phyloP scores from a whole-genome alignment of 2,113 vertebrate species.

The Syngnathus typhle region DNA sequence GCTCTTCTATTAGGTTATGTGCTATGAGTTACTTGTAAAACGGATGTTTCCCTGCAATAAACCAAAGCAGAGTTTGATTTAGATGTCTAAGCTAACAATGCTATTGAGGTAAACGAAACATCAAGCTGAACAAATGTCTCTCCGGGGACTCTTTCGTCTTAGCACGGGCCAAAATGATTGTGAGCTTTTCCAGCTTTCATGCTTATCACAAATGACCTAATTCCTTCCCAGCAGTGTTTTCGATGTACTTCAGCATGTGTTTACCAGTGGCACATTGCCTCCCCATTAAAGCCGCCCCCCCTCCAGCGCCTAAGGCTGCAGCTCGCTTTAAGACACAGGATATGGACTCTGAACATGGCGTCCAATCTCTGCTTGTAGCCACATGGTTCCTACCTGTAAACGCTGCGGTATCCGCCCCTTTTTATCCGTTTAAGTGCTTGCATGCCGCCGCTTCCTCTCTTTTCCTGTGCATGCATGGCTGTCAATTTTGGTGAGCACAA shows the following conservation, averaged over 20 bases:
- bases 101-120: constrained; percentile 44
- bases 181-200: constrained; percentile 46
- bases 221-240: constrained; percentile 54
- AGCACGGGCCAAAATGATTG: constrained; percentile 41
- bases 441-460: constrained; percentile 25
- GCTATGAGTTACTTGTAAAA: constrained; percentile 24
- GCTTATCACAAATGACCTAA: constrained; percentile 65
- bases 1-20: constrained; percentile 15
- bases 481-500: not conserved
- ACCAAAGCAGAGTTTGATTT: constrained; percentile 35
- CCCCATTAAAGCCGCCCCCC: constrained; percentile 62
- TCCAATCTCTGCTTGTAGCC: constrained; percentile 55
- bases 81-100: constrained; percentile 21
- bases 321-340: constrained; percentile 64
- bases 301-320: constrained; percentile 51
- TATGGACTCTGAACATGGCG: constrained; percentile 60
- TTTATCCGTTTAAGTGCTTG: constrained; percentile 35
- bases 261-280: constrained; percentile 65
- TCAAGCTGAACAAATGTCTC: constrained; percentile 51
- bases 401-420: constrained; percentile 28
- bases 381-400: constrained; percentile 70
- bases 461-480: not conserved
- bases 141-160: constrained; percentile 35
- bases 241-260: constrained; percentile 62
- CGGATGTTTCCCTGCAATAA: constrained; percentile 20